Base-by-base conservation (phyloP, 2,888 invertebrate genomes). In the Gastrophysa polygoni region DNA sequence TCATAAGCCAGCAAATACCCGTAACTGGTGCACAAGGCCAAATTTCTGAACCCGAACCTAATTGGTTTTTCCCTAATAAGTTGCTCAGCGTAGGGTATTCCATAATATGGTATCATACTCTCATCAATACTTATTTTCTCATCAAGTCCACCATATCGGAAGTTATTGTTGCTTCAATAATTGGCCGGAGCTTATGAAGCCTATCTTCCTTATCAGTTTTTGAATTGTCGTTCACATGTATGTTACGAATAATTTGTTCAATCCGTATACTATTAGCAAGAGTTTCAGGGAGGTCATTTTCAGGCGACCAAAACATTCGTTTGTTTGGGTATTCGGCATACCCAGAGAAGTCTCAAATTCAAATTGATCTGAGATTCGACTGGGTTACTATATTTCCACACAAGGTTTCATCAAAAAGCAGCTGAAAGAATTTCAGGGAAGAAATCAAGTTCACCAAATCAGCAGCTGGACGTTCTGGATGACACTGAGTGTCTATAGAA, bases 91-190 rank as follows among this genome's bases (percentile, higher is more conserved):
- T 24, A 24, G 24, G 3, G 47, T 47, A 6, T 47, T 21, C 21
- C 47, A 47, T 47, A 47, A 18, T 47, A 47, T 18, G 47, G 47
- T 47, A 47, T 47, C 47, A 47, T 47, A 21, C 47, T 46, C 16
- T 46, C 16, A 24, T 24, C 24, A 24, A 24, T 24, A 7, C 24
- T 24, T 24, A 24, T 3, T 24, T 24, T 24, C 24, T 24, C 24
- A 24, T 24, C 24, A 24, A 24, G 24, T 24, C 24, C 24, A 5
- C 24, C 24, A 24, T 24, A 24, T 46, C 46, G 8, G 16, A 17
- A 46, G 18, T 16, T 16, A 10, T 46, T 46, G 16, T 46, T 46
- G 16, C 18, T 46, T 16, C 46, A 46, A 46, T 46, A 4, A 46
- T 16, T 17, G 46, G 16, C 17, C 18, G 46, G 7, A 46, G 17